Base-by-base conservation (phyloP, 2,888 invertebrate species). In the Lingula anatina region DNA sequence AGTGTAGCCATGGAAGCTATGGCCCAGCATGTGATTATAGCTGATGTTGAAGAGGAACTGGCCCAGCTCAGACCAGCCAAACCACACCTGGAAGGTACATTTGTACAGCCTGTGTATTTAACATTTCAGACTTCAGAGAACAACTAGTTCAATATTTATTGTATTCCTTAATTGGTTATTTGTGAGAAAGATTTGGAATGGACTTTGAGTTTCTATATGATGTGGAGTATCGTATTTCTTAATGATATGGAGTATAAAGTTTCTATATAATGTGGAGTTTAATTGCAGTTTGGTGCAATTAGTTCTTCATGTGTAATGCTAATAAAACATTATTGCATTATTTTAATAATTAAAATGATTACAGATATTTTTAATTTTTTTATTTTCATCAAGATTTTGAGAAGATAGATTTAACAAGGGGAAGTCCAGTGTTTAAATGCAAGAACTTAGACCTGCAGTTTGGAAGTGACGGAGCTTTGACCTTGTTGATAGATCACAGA, bases 1-100 rank as follows among this genome's bases (percentile, higher is more conserved):
- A 44, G 58, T 24, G 26, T 68, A 2, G 63, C 66, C 1, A 18
- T 71, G n/a, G 59, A 64, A 20, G 61, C 70, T 3, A 49, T 70
- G 4, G 61, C 56, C 2, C 50, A 65, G 43, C 67, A 69, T 50
- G 51, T 60, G 0, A 49, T 71, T 20, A 60, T 54, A 7, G 28
- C 41, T 2, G 50, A 57, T 24, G 56, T 69, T 18, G 45, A 49
- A 35, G 12, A 53, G 4, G 53, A 54, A 26, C 44, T 56, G 9
- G 31, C 41, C 27, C 36, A 51, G 27, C 37, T 56, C 20, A 7
- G 52, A 28, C 48, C 61, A 18, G 40, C 38, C 5, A 36, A 43
- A n/a, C 62, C 61, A 12, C 52, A 58, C 27, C 23, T 56, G 23
- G 40, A 48, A 50, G 57, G 58, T 62, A 46, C 3, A 21, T n/a